A percentile compares a stretch with the other conserved stretches of the same genome.
phyloP scores from a whole-genome alignment of 2,113 vertebrate genomes.

The Pelobates fuscus region DNA sequence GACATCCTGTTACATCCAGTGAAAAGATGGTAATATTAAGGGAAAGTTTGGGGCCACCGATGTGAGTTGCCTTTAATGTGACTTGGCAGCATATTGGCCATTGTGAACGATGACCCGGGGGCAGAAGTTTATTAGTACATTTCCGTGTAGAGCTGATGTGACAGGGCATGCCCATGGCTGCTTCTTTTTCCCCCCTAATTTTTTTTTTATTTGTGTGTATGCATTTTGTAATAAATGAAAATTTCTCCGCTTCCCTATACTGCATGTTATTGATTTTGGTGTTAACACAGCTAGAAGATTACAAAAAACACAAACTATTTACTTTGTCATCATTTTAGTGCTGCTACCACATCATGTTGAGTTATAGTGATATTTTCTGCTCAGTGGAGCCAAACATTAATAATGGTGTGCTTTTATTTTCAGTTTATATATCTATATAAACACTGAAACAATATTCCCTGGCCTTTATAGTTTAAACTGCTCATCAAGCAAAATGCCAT shows the following conservation, averaged over 20 bases:
- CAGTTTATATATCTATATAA: no score
- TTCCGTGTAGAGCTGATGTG: constrained; percentile 78
- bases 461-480: no score
- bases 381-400: constrained; percentile 73
- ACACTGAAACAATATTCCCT: no score
- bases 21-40: constrained; percentile 87
- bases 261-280: constrained; percentile 73
- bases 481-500: no score
- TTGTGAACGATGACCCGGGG: constrained; percentile 81
- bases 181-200: constrained; percentile 58
- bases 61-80: constrained; percentile 82
- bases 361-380: constrained; percentile 63
- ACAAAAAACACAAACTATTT: constrained; percentile 59
- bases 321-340: constrained; percentile 63
- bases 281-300: constrained; percentile 61
- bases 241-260: constrained; percentile 66
- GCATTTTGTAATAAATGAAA: constrained; percentile 76
- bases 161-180: constrained; percentile 74
- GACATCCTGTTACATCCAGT: constrained; percentile 75
- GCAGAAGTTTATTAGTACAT: constrained; percentile 82
- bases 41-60: constrained; percentile 87
- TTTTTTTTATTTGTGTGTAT: constrained; percentile 66
- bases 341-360: constrained; percentile 63
- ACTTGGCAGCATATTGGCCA: constrained; percentile 79
- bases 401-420: constrained; percentile 55